Base-by-base conservation (phyloP, 2,113 vertebrate species). In the Raja brachyura region DNA sequence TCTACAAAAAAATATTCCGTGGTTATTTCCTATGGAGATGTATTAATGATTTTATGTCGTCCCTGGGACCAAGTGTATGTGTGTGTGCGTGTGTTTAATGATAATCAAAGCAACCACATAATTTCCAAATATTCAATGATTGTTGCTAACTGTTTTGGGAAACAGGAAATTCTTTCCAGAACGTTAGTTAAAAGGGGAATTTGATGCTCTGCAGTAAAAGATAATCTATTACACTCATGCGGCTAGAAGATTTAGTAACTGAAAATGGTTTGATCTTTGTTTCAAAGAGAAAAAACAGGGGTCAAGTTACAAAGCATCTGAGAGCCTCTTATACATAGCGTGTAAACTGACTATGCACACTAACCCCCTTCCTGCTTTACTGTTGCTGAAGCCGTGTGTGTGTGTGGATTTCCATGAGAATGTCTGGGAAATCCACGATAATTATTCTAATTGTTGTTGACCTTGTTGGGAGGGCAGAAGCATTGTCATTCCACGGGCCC, bases 371-470 rank as follows among this genome's bases (percentile, higher is more conserved):
- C 70, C 70, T 73, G 16, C 18, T 18, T 54, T 54, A 54, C 90
- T 74, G 90, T 54, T 25, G 22, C 56, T 61, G 4, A 3, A 61
- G 59, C 13, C 59, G 28, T 11, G n/a, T 68, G 88, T 68, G 88
- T 39, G n/a, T 70, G 5, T n/a, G 4, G 33, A 2, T 11, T 16
- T 73, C 25, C 90, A 70, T 92, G 63, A 20, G 90, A 92, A 92
- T 68, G 66, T 92, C 88, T 92, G 88, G 88, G 68, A 73, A 92
- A 39, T 74, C 90, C 68, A 92, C 54, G 88, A 48, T 90, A 90
- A 73, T 90, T 90, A 90, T 90, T 90, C 88, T 48, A 90, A 90
- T 90, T 48, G 70, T 18, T 7, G 83, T 63, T 74, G 66, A 92
- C 66, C 90, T 73, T 74, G n/a, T 31, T n/a, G 8, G 14, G 66